Percentiles rank a stretch among this genome's conserved stretches.
phyloP scores from a whole-genome alignment of 2,888 invertebrate species.

The Petrophora chlorosata region DNA sequence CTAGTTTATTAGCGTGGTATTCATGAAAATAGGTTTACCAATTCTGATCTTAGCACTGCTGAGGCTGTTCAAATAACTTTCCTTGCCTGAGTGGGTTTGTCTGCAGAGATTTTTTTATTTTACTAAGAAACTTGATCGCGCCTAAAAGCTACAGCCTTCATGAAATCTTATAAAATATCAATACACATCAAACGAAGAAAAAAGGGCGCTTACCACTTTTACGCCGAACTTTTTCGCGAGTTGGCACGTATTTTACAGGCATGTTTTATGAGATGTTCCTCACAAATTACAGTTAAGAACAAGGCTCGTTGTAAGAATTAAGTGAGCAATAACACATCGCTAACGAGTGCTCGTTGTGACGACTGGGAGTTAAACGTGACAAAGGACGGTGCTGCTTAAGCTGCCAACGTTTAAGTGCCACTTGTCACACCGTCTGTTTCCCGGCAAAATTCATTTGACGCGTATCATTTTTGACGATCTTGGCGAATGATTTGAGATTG shows the following conservation, averaged over 20 bases:
- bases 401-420: conserved; percentile 43
- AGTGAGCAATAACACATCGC: conserved; percentile 62
- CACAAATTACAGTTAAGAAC: conserved; percentile 49
- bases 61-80: too few relatives aligned
- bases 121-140: conserved; percentile 16
- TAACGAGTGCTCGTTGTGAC: conserved; percentile 53
- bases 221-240: conserved; percentile 28
- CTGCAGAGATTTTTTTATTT: too few relatives aligned
- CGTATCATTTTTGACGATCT: conserved; percentile 25
- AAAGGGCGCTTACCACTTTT: conserved; percentile 23
- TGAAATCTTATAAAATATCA: conserved; percentile 24
- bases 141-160: conserved; percentile 17
- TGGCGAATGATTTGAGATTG: not conserved
- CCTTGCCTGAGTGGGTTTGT: too few relatives aligned
- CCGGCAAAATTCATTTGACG: conserved; percentile 19
- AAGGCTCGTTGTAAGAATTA: conserved; percentile 54
- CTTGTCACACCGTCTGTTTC: conserved; percentile 39
- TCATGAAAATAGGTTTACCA: too few relatives aligned
- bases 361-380: conserved; percentile 54
- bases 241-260: conserved; percentile 37
- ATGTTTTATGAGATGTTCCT: conserved; percentile 44
- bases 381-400: conserved; percentile 49
- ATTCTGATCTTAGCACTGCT: too few relatives aligned
- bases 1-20: too few relatives aligned
- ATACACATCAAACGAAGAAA: conserved; percentile 20